These are phyloP conservation scores for Solen grandis DNA, from an alignment of 1,140 invertebrate species.

Conservation along the genomic window DNA sequence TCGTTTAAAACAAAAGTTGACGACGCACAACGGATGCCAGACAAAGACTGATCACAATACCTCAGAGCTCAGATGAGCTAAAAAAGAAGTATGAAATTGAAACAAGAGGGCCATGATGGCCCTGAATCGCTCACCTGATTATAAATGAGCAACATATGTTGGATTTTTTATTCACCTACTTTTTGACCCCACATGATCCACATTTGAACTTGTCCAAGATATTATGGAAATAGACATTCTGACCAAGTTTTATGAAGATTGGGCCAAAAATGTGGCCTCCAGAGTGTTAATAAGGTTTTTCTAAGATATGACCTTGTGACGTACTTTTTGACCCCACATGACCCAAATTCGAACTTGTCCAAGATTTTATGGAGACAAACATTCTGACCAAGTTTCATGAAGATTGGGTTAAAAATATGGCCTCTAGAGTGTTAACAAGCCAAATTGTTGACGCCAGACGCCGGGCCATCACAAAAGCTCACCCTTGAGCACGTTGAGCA, in stretches of 20 bases:
- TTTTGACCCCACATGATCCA: background rate
- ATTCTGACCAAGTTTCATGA: background rate
- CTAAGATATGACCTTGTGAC: background rate
- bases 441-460: background rate
- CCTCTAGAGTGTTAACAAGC: slow-evolving; percentile 13
- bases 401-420: slow-evolving; percentile 8
- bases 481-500: background rate
- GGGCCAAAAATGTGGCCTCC: background rate
- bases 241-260: background rate
- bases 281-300: background rate
- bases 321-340: background rate
- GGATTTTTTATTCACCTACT: background rate
- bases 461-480: background rate
- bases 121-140: no score
- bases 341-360: background rate
- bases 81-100: no score
- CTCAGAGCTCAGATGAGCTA: no score
- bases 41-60: no score
- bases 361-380: background rate
- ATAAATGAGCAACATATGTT: no score
- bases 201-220: background rate
- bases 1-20: no score
- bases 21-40: no score
- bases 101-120: no score
- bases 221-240: background rate